Evolutionary conservation across 2,797 vertebrate genomes (phyloP).

Genomic region (Hylomyscus alleni): DNA sequence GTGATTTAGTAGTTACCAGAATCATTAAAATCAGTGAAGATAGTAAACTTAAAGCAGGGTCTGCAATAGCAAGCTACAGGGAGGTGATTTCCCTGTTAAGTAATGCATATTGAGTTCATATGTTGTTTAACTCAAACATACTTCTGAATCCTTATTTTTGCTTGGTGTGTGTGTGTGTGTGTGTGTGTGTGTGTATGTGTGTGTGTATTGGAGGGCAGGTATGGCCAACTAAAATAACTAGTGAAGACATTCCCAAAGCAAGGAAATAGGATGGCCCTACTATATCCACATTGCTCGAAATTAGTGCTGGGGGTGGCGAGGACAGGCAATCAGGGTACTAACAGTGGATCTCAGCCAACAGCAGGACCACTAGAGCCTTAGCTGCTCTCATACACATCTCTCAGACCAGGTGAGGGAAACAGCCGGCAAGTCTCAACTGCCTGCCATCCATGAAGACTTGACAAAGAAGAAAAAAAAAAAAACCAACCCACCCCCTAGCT

Average conservation of each 20-base stretch:
- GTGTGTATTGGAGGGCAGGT: not conserved
- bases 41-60: conserved; percentile 48
- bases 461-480: conserved; percentile 6
- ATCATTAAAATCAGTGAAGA: conserved; percentile 75
- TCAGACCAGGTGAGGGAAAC: conserved; percentile 72
- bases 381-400: not conserved
- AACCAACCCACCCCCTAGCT: conserved; percentile 39
- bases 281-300: not conserved
- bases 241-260: conserved; percentile 55
- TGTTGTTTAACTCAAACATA: conserved; percentile 58
- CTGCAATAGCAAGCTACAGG: conserved; percentile 55
- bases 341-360: conserved; percentile 56
- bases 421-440: conserved; percentile 62
- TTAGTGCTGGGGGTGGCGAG: conserved; percentile 41
- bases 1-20: conserved; percentile 52
- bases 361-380: conserved; percentile 16
- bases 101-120: conserved; percentile 60
- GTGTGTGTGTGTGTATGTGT: not conserved
- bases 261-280: conserved; percentile 27
- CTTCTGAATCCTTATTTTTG: conserved; percentile 58
- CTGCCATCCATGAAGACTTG: conserved; percentile 68
- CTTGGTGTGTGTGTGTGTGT: not conserved
- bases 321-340: not conserved
- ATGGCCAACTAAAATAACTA: conserved; percentile 16
- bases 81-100: conserved; percentile 40